A percentile compares a stretch with the other conserved stretches of the same genome.
phyloP scores from a whole-genome alignment of 2,113 vertebrate genomes.

The Paradisaea rubra region DNA sequence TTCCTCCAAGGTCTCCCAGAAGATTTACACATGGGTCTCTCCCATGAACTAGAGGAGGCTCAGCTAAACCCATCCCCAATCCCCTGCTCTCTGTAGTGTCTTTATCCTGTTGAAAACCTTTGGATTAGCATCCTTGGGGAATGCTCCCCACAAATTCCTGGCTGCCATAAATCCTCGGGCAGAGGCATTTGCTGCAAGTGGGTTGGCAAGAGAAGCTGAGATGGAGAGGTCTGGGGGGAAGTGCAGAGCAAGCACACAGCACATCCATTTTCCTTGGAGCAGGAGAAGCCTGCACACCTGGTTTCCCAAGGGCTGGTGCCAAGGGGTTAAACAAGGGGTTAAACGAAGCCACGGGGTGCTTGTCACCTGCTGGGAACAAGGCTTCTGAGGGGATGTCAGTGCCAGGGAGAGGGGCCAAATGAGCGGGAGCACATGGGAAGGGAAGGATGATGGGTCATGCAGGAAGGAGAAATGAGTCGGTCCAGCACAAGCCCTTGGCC shows the following conservation, averaged over 20 bases:
- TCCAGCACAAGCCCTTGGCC: neutral
- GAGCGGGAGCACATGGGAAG: neutral
- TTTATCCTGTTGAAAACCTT: neutral
- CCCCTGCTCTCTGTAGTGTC: neutral
- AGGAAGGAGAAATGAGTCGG: neutral
- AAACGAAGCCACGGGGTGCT: neutral
- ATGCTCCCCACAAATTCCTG: neutral
- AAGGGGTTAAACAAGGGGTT: neutral
- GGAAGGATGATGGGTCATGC: neutral
- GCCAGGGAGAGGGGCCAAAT: neutral
- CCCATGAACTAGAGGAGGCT: neutral
- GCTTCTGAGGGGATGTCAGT: neutral
- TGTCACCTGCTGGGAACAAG: neutral
- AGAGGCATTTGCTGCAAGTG: neutral
- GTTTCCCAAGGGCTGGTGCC: neutral
- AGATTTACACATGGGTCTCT: neutral
- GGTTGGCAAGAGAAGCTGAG: neutral
- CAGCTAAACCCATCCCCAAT: neutral
- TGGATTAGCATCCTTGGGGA: neutral
- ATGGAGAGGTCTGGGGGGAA: neutral
- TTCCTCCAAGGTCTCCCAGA: rapidly evolving
- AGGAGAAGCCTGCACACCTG: neutral
- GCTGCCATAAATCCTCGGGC: neutral
- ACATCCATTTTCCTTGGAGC: neutral
- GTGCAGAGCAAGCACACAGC: neutral